Evolutionary conservation across 1,140 invertebrate genomes (phyloP).

Genomic region (Heterodera schachtii): DNA sequence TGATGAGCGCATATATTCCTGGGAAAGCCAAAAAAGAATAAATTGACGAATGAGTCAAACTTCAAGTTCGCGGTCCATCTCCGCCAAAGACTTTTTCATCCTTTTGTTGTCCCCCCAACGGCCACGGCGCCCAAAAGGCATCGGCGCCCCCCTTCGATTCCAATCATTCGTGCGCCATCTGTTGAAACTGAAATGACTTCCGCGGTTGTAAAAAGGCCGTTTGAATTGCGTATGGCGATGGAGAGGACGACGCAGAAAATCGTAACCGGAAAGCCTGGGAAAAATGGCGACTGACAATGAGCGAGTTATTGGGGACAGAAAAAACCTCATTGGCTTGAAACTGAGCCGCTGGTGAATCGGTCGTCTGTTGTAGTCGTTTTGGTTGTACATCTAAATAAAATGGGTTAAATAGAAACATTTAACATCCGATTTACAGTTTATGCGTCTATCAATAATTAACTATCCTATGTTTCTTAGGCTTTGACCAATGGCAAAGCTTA

Average conservation of each 20-base stretch:
- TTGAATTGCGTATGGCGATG: conserved; percentile 19
- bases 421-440: neutral
- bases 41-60: neutral
- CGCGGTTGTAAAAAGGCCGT: conserved; percentile 8
- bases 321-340: conserved; percentile 1
- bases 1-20: conserved; percentile 26
- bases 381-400: conserved; percentile 13
- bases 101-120: conserved; percentile 11
- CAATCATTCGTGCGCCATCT: neutral
- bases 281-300: neutral
- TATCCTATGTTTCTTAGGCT: too few species aligned
- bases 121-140: neutral
- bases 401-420: neutral
- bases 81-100: conserved; percentile 15
- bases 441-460: too few species aligned
- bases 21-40: neutral
- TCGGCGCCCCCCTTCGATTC: neutral
- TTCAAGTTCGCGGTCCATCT: conserved; percentile 23
- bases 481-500: too few species aligned
- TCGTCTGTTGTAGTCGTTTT: conserved; percentile 1
- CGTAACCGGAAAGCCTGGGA: conserved; percentile 2
- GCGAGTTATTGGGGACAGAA: neutral
- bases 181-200: neutral
- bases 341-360: conserved; percentile 26
- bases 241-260: conserved; percentile 21